A percentile compares a stretch with the other conserved stretches of the same genome.
These are phyloP conservation scores for Ranitomeya imitator DNA, from an alignment of 2,113 vertebrate species.

Conservation along the genomic window DNA sequence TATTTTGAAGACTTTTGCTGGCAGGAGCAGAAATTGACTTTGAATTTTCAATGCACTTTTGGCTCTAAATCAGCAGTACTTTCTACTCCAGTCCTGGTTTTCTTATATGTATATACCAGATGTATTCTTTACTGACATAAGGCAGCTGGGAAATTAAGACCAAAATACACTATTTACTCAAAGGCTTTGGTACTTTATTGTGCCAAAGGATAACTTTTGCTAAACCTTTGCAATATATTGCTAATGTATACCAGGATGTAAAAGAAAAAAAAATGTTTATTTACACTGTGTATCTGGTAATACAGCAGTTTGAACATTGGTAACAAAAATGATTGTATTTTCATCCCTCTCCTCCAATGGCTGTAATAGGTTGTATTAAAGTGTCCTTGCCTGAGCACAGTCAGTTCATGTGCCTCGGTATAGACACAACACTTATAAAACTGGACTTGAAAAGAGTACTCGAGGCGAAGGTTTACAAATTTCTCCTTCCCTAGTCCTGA, in stretches of 20 bases:
- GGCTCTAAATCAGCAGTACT: constrained; percentile 64
- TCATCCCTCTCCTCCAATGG: constrained; percentile 28
- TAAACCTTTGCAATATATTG: constrained; percentile 49
- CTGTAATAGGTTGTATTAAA: background rate
- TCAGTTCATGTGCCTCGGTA: background rate
- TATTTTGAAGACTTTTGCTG: constrained; percentile 71
- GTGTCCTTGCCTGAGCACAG: constrained; percentile 18
- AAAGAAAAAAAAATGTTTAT: constrained; percentile 42
- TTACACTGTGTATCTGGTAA: constrained; percentile 45
- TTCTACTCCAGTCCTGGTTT: constrained; percentile 58
- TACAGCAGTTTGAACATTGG: constrained; percentile 42
- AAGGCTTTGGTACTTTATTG: constrained; percentile 40
- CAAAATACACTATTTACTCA: constrained; percentile 44
- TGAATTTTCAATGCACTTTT: constrained; percentile 80
- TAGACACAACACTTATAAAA: constrained; percentile 3
- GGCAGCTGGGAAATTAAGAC: constrained; percentile 43
- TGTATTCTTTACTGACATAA: constrained; percentile 47
- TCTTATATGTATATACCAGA: constrained; percentile 53
- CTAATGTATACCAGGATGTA: constrained; percentile 44
- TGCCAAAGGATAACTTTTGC: constrained; percentile 41
- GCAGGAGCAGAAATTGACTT: constrained; percentile 69
- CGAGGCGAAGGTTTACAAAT: background rate
- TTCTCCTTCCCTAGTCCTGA: constrained; percentile 6
- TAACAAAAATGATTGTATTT: constrained; percentile 31
- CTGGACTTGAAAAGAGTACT: constrained; percentile 37